phyloP scores from a whole-genome alignment of 2,113 vertebrate genomes.

The Myotis brandtii region DNA sequence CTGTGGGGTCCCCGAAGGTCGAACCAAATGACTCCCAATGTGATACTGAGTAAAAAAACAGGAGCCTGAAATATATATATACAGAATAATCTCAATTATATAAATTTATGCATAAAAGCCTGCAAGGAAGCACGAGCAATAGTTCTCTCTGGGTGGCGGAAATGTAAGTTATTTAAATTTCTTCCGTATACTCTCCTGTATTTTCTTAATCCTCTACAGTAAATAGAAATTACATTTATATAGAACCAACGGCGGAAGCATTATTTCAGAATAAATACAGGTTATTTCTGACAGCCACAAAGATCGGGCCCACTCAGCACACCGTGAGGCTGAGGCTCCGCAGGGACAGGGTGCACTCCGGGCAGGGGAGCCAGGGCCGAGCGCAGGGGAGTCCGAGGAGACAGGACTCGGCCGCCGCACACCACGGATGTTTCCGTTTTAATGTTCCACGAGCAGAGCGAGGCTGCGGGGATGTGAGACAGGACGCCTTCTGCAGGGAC shows the following conservation, averaged over 20 bases:
- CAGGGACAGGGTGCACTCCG: too few relatives aligned
- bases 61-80: background rate
- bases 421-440: too few relatives aligned
- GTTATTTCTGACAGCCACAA: background rate
- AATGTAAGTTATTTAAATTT: background rate
- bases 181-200: background rate
- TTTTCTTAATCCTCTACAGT: background rate
- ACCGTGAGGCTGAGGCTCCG: background rate
- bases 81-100: background rate
- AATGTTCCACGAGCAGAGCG: too few relatives aligned
- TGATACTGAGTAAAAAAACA: too few relatives aligned
- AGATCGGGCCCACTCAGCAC: background rate
- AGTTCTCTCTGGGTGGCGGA: conserved; percentile 32
- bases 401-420: too few relatives aligned
- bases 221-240: background rate
- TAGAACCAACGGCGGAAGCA: background rate
- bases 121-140: background rate
- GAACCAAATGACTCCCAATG: rapidly evolving
- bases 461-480: too few relatives aligned
- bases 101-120: background rate
- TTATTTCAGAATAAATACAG: background rate
- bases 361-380: background rate
- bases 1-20: rapidly evolving
- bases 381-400: background rate
- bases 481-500: background rate